phyloP scores from a whole-genome alignment of 2,113 vertebrate species.

The Eublepharis macularius region DNA sequence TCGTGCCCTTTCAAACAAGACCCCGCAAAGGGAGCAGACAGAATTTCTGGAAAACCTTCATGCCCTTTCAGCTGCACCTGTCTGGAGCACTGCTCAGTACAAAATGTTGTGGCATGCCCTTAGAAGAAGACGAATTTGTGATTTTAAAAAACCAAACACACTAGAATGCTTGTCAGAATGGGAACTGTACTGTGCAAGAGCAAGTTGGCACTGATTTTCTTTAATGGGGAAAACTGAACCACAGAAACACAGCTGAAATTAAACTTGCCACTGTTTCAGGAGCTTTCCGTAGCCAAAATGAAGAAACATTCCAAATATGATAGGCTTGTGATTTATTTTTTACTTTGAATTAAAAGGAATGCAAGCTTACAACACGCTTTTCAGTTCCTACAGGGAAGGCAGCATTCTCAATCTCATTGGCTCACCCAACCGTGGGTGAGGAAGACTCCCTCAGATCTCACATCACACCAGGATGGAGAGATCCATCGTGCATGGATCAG shows the following conservation, averaged over 20 bases:
- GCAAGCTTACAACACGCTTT: neutral
- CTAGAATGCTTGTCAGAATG: neutral
- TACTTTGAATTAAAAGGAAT: neutral
- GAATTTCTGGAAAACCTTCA: conserved; percentile 19
- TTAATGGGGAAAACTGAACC: neutral
- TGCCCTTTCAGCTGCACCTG: conserved; percentile 28
- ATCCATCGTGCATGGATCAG: too few species aligned
- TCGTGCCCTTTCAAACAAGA: conserved; percentile 13
- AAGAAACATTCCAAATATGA: neutral
- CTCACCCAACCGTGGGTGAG: neutral
- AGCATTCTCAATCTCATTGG: neutral
- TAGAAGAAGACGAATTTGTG: neutral
- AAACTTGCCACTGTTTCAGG: neutral
- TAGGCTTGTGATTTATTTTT: neutral
- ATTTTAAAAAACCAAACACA: neutral
- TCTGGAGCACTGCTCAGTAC: neutral
- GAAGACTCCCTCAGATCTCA: too few species aligned
- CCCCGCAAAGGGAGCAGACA: neutral
- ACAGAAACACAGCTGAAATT: neutral
- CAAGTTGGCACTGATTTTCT: neutral
- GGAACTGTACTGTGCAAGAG: neutral
- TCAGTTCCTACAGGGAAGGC: neutral
- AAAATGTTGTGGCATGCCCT: neutral
- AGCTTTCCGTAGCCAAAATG: neutral
- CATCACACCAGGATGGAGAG: too few species aligned